Conservation (phyloP, 2,797 vertebrate genomes). For the Serranus cabrilla region DNA sequence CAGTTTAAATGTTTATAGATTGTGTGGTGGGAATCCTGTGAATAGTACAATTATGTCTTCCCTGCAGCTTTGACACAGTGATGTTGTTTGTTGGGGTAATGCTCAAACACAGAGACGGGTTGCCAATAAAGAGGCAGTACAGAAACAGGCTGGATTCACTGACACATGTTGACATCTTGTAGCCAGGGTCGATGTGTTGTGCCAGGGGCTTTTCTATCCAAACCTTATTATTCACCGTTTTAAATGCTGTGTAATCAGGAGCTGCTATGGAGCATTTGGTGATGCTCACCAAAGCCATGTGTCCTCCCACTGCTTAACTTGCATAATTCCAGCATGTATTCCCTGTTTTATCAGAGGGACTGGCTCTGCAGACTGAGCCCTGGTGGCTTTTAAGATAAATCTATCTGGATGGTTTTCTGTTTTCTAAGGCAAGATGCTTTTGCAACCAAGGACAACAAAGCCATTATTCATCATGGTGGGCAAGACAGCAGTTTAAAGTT, state of each 20-base stretch:
- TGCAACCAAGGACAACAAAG: constrained; percentile 51
- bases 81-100: constrained; percentile 1
- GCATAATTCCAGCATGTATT: constrained; percentile 35
- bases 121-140: constrained; percentile 19
- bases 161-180: constrained; percentile 25
- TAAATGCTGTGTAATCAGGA: constrained; percentile 41
- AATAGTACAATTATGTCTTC: constrained; percentile 9
- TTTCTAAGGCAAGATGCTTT: constrained; percentile 18
- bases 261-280: constrained; percentile 38
- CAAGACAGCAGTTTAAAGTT: constrained; percentile 50
- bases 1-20: background rate
- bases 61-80: constrained; percentile 3
- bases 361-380: constrained; percentile 7
- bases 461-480: constrained; percentile 40
- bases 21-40: background rate
- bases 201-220: constrained; percentile 25
- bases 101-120: background rate
- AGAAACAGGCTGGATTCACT: constrained; percentile 9
- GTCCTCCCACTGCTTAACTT: constrained; percentile 37
- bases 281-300: constrained; percentile 21
- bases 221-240: constrained; percentile 37
- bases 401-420: constrained; percentile 26
- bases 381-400: constrained; percentile 35
- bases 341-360: constrained; percentile 9
- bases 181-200: constrained; percentile 13